These are phyloP conservation scores for Sitta carolinensis DNA, from an alignment of 2,797 vertebrate species.

Conservation along the genomic window DNA sequence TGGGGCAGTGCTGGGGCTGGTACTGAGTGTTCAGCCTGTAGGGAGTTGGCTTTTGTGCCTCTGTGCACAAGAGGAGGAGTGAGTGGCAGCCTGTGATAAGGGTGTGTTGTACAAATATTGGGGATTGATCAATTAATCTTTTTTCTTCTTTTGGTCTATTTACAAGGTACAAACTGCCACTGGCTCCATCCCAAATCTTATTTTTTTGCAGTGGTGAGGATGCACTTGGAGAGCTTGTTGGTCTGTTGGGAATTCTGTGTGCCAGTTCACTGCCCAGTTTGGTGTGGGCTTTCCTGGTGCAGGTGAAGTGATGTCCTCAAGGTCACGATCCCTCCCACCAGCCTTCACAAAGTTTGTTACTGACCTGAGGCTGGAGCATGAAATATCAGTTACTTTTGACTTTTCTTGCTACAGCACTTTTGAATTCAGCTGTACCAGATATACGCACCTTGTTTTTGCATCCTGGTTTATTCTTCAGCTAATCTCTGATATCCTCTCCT, in stretches of 20 bases:
- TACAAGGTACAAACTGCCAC: background rate
- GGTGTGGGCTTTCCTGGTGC: background rate
- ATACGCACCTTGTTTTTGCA: background rate
- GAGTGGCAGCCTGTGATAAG: background rate
- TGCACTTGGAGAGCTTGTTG: background rate
- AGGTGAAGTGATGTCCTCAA: background rate
- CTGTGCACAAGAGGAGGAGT: background rate
- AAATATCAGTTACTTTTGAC: background rate
- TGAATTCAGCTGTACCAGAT: background rate
- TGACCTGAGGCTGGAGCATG: background rate
- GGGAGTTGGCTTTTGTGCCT: background rate
- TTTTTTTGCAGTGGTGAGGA: background rate
- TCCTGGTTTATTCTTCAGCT: background rate
- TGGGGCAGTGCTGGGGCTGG: background rate
- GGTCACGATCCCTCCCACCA: background rate
- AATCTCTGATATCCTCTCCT: background rate
- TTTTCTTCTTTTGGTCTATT: background rate
- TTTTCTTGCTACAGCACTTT: background rate
- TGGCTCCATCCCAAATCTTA: background rate
- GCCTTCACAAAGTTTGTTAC: background rate
- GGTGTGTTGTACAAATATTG: background rate
- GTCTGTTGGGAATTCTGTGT: background rate
- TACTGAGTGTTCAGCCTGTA: rapidly evolving
- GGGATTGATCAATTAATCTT: background rate
- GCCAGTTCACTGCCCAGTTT: background rate